Base-by-base conservation (phyloP, 2,888 invertebrate species). In the Hyposoter dolosus region DNA sequence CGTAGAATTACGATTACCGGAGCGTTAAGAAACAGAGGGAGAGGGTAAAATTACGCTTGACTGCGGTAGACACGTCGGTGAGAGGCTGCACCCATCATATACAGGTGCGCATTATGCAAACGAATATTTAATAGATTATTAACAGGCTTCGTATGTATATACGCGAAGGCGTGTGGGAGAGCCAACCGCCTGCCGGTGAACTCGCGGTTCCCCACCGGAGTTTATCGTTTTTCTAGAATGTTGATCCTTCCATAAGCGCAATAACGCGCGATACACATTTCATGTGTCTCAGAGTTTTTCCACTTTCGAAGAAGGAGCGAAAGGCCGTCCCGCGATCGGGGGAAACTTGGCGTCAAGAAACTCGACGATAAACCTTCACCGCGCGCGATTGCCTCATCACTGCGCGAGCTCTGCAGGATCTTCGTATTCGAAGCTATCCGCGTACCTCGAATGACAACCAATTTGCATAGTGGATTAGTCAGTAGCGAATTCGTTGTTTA, bases 261-360 rank as follows among this genome's bases (percentile, higher is more conserved):
- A 53, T n/a, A n/a, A n/a, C n/a, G n/a, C 7, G 53, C 19, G 53
- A 53, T 19, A 53, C 19, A 53, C 53, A 53, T 53, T 19, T 19
- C 2, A 53, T 56, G 5, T 56, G 28, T 28, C 28, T 60, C 65
- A n/a, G 17, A 6, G 32, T 63, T 68, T 71, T 47, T 50, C 60
- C 40, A 65, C 75, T 81, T 72, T 82, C 85, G 69, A 87, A 87
- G 74, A 87, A 81, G 87, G 87, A 87, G 87, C 85, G 87, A 87
- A 87, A 83, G 87, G 85, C 71, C 12, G 45, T 40, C 10, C 53
- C 17, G 68, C 17, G 68, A 60, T 28, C 28, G 60, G 60, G 5
- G 60, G 60, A 60, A 60, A 60, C 60, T 60, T 1, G 28, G 56
- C 56, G 19, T 56, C 23, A 60, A 28, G 15, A n/a, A 28, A 28